Evolutionary conservation across 2,888 invertebrate genomes (phyloP).

Genomic region (Slavum lentiscoides): DNA sequence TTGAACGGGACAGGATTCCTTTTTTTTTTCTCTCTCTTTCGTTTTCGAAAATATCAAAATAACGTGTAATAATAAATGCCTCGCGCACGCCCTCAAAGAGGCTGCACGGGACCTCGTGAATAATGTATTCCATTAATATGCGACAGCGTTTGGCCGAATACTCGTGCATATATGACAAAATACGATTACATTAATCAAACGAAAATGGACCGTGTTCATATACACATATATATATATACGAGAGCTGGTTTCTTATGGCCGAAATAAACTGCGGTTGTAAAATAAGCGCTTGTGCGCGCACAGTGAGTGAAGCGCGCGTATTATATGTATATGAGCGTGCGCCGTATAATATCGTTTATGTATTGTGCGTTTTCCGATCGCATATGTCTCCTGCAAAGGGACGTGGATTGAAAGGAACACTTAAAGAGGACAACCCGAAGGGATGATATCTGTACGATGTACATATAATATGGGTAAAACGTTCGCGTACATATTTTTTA

Average conservation of each 20-base stretch:
- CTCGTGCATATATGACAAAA: constrained; percentile 17
- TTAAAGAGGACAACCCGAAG: constrained; percentile 30
- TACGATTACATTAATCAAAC: constrained; percentile 51
- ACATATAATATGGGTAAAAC: background rate
- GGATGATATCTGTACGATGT: background rate
- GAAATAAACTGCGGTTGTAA: constrained; percentile 20
- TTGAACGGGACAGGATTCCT: too few species aligned
- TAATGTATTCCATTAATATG: constrained; percentile 48
- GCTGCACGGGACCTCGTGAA: constrained; percentile 25
- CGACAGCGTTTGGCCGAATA: constrained; percentile 25
- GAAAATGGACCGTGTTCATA: constrained; percentile 31
- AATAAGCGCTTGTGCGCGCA: background rate
- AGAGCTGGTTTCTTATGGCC: constrained; percentile 1
- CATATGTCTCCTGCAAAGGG: background rate
- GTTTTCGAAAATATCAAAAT: too few species aligned
- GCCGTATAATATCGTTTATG: constrained; percentile 2
- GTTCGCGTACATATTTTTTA: background rate
- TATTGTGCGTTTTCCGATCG: constrained; percentile 30
- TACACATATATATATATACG: too few species aligned
- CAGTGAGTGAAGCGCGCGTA: too few species aligned
- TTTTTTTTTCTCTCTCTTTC: too few species aligned
- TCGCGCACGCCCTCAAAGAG: background rate
- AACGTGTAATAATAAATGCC: too few species aligned
- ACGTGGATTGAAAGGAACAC: constrained; percentile 27
- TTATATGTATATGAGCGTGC: too few species aligned